Conservation (phyloP, 2,113 vertebrate species). For the Grantiella picta region DNA sequence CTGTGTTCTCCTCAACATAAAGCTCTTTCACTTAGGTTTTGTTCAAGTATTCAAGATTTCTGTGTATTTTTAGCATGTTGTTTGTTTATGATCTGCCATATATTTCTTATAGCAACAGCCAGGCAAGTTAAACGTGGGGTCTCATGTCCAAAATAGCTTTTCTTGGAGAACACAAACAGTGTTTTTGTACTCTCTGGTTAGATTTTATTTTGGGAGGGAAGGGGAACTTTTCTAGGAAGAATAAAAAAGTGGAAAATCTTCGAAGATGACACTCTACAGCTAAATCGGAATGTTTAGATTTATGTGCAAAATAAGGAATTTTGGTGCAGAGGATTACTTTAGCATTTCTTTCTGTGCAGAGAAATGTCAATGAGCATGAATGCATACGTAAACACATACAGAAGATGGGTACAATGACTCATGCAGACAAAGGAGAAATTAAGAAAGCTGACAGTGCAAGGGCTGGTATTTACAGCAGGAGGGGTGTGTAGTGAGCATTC, state of each 20-base stretch:
- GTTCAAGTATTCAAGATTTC: conserved; percentile 11
- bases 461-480: not conserved
- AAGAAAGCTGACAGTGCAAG: not conserved
- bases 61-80: conserved; percentile 22
- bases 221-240: not conserved
- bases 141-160: not conserved
- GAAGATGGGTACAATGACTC: not conserved
- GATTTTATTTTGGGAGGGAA: not conserved
- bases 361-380: not conserved
- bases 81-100: conserved; percentile 9
- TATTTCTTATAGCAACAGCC: not conserved
- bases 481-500: not conserved
- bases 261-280: not conserved
- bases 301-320: not conserved
- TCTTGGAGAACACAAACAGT: not conserved
- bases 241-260: not conserved
- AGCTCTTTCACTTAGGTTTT: conserved; percentile 9
- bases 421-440: not conserved
- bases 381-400: not conserved
- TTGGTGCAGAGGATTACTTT: not conserved
- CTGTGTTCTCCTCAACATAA: not conserved
- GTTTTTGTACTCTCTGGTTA: not conserved
- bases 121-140: not conserved
- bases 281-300: not conserved
- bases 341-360: not conserved